Evolutionary conservation across 2,888 invertebrate genomes (phyloP), one percentile per base, ranked within the genome.

Genomic region (Agriopis leucophaearia): DNA sequence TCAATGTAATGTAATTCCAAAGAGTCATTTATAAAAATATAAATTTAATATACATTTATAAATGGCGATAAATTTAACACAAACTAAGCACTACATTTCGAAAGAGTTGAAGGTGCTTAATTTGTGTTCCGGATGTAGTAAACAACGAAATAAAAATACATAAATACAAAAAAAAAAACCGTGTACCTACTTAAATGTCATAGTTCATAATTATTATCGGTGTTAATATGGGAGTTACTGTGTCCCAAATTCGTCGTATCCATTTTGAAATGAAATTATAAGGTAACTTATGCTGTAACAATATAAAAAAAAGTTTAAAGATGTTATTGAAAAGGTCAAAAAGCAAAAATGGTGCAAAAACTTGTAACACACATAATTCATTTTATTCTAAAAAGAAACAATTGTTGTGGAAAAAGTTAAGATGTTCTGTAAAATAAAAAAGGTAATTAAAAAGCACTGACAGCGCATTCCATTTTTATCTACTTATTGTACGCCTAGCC

Each of bases 1-100:
- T 87, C 82, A 90, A 92, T 92, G 94, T 94, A 94, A 94, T 93
- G 94, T 92, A 92, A 91, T 89, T 82, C 73, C 71, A 61, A 50
- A 69, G 8, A 56, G 72, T 74, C 77, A 71, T 79, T 83, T 73
- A 78, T 81, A 80, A 80, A 77, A 73, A 71, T 74, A 70, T 66
- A 66, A 6, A 51, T 60, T 36, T n/a, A 16, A 63, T 57, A 72
- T 66, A 64, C 16, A 70, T 72, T 74, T 89, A 88, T 89, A 83
- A 90, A 85, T 81, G 88, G 81, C 81, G 72, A 77, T 73, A 62
- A 67, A 71, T 72, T 74, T 81, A 82, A 84, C 83, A 84, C 81
- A 79, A 82, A 81, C 78, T 81, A 79, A 83, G 79, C 80, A 71
- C 64, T 42, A 36, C 44, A 42, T 51, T 8, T 35, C 50, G 13